A percentile compares a stretch with the other conserved stretches of the same genome.
Conservation (phyloP, 2,113 vertebrate genomes). For the Telmatochromis bifrenatus region DNA sequence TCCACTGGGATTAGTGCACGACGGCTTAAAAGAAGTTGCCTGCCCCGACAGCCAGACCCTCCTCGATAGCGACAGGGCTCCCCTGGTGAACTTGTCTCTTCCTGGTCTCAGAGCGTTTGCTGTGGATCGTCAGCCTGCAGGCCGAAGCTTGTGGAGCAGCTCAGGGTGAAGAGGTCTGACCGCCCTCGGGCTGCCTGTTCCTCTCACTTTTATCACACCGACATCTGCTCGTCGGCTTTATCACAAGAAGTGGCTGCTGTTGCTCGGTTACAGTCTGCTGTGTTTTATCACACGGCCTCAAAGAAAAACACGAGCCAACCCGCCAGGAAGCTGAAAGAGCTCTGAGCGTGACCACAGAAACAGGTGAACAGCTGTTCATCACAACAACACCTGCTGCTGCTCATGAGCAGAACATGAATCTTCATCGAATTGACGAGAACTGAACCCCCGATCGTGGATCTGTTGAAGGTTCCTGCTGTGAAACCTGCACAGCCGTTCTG, state of each 20-base stretch:
- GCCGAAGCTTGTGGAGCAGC: neutral
- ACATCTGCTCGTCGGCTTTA: neutral
- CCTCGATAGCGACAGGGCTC: neutral
- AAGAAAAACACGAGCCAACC: neutral
- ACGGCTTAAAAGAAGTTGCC: neutral
- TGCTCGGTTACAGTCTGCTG: neutral
- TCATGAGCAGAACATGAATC: rapidly evolving
- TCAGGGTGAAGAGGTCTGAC: neutral
- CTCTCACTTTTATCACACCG: neutral
- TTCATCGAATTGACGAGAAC: neutral
- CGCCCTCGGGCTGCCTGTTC: neutral
- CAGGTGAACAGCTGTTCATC: neutral
- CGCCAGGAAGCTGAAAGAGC: neutral
- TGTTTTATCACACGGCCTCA: neutral
- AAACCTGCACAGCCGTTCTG: neutral
- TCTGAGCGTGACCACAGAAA: neutral
- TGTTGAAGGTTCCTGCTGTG: neutral
- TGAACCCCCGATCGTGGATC: neutral
- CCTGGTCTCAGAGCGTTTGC: neutral
- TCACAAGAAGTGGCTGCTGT: neutral
- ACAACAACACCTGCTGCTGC: neutral
- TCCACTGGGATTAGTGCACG: rapidly evolving
- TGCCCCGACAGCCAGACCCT: neutral
- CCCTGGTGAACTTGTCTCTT: neutral
- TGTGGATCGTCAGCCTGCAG: neutral